phyloP scores from a whole-genome alignment of 2,888 invertebrate species.

The Mythimna pallens region DNA sequence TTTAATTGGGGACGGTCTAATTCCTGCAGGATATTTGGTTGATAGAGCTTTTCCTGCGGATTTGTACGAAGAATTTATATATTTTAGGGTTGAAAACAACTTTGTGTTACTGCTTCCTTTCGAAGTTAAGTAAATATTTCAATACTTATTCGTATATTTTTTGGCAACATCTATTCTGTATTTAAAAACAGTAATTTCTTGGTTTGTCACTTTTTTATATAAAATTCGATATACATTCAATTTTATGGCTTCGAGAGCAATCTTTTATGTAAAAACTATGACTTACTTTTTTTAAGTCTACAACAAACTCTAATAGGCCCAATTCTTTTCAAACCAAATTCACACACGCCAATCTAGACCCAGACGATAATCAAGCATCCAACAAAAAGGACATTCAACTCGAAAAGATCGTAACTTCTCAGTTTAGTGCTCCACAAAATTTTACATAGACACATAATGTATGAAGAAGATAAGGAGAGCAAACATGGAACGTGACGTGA shows the following conservation, averaged over 20 bases:
- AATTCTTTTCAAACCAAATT: conserved; percentile 40
- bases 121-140: conserved; percentile 19
- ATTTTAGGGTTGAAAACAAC: conserved; percentile 14
- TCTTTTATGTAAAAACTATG: background rate
- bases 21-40: conserved; percentile 60
- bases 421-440: conserved; percentile 40
- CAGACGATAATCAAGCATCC: conserved; percentile 22
- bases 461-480: conserved; percentile 56
- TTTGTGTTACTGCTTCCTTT: background rate
- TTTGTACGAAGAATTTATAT: conserved; percentile 20
- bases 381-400: conserved; percentile 49
- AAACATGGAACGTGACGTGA: conserved; percentile 42
- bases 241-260: background rate
- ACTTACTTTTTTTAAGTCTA: conserved; percentile 1
- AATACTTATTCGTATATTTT: conserved; percentile 2
- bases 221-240: background rate
- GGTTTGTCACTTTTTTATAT: background rate
- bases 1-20: conserved; percentile 78
- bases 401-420: conserved; percentile 16
- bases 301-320: conserved; percentile 16
- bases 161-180: background rate
- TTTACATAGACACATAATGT: conserved; percentile 46
- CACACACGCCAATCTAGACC: conserved; percentile 30
- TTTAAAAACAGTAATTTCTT: too few species aligned
- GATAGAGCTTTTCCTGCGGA: conserved; percentile 43